phyloP scores from a whole-genome alignment of 2,797 vertebrate species.

The Sebastes glaucus region DNA sequence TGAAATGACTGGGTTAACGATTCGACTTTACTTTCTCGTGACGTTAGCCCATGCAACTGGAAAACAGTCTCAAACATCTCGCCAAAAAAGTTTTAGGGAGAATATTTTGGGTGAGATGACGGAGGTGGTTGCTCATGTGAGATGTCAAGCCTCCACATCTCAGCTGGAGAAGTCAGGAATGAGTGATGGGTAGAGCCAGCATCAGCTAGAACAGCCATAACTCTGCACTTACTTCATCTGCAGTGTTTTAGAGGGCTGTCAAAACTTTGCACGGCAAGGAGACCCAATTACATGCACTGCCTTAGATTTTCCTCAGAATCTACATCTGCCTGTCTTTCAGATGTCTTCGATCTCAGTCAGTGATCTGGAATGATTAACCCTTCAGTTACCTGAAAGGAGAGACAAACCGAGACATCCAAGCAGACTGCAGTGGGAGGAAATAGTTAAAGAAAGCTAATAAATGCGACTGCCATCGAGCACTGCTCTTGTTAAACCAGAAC shows the following conservation, averaged over 20 bases:
- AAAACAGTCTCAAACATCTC: constrained; percentile 1
- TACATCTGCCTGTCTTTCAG: not conserved
- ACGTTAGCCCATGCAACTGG: not conserved
- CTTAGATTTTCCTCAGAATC: not conserved
- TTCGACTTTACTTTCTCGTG: not conserved
- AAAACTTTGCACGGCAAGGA: constrained; percentile 31
- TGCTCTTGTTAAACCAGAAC: constrained; percentile 13
- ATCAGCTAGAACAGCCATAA: constrained; percentile 34
- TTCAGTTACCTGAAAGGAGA: not conserved
- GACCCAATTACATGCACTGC: not conserved
- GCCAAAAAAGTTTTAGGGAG: not conserved
- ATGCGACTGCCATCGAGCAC: not conserved
- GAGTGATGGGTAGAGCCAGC: constrained; percentile 28
- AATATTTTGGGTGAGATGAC: constrained; percentile 29
- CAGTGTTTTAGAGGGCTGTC: constrained; percentile 26
- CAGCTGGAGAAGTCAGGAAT: constrained; percentile 20
- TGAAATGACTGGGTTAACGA: constrained; percentile 18
- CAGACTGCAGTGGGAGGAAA: not conserved
- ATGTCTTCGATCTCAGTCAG: not conserved
- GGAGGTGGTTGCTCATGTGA: constrained; percentile 8
- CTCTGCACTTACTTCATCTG: constrained; percentile 24
- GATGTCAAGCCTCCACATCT: constrained; percentile 34
- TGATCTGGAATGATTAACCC: constrained; percentile 17
- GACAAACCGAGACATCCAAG: not conserved
- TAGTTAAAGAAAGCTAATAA: not conserved